Conservation (phyloP, 1,140 invertebrate genomes). For the Pseudomyrmex flavicornis region DNA sequence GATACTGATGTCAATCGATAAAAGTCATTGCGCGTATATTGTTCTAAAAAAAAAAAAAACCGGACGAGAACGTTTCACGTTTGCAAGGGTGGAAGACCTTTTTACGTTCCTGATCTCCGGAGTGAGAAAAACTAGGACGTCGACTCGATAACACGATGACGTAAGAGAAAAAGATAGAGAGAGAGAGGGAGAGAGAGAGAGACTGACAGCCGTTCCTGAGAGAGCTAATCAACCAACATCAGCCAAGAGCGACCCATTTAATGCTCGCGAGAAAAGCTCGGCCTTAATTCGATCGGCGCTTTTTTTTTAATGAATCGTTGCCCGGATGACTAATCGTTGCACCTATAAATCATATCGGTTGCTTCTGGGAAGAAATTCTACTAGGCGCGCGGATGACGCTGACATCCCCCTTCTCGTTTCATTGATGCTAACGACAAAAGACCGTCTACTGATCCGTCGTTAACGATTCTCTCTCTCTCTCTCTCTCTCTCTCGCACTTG, state of each 20-base stretch:
- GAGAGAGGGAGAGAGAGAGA: neutral
- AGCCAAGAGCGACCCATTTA: constrained; percentile 64
- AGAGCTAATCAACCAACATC: constrained; percentile 66
- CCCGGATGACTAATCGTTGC: constrained; percentile 57
- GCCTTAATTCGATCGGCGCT: constrained; percentile 69
- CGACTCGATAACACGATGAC: constrained; percentile 50
- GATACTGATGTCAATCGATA: neutral
- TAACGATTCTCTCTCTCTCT: constrained; percentile 13
- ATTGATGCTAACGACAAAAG: constrained; percentile 17
- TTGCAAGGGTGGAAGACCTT: constrained; percentile 37
- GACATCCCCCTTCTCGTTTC: constrained; percentile 1
- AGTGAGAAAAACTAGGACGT: constrained; percentile 53
- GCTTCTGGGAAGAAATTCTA: constrained; percentile 27
- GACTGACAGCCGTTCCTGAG: neutral
- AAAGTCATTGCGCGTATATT: neutral
- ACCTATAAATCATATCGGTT: constrained; percentile 2
- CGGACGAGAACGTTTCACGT: neutral
- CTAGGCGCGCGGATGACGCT: neutral
- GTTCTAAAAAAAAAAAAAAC: constrained; percentile 5
- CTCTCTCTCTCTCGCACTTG: neutral
- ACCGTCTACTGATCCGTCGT: constrained; percentile 38
- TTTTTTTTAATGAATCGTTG: constrained; percentile 58
- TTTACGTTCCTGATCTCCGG: constrained; percentile 24
- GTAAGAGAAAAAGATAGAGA: neutral
- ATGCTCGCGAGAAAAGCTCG: constrained; percentile 68